These are phyloP conservation scores for Oryzias sinensis DNA, from an alignment of 2,797 vertebrate species.

Conservation along the genomic window DNA sequence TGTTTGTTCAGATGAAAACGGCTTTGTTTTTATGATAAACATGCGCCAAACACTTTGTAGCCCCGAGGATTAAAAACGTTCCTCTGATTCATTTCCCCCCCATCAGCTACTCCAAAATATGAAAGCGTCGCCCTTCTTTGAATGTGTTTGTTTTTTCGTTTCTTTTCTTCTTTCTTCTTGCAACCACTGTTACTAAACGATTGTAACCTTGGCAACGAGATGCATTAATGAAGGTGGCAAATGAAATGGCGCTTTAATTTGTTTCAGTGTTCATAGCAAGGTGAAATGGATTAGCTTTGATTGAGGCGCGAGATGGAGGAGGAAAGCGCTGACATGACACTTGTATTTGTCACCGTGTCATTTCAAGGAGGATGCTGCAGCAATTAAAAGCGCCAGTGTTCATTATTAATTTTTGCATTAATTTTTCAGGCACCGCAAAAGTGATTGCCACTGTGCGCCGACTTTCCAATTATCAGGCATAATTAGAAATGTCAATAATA, in stretches of 20 bases:
- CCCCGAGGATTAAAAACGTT: constrained; percentile 58
- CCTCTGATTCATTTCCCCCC: constrained; percentile 59
- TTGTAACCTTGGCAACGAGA: constrained; percentile 78
- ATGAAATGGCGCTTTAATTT: constrained; percentile 80
- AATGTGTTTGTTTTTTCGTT: constrained; percentile 66
- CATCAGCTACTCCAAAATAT: constrained; percentile 47
- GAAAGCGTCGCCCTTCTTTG: constrained; percentile 59
- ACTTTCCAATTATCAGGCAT: constrained; percentile 80
- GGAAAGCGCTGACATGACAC: constrained; percentile 79
- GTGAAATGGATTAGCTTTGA: constrained; percentile 80
- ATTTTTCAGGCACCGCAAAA: constrained; percentile 76
- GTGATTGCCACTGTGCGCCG: constrained; percentile 75
- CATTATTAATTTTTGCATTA: constrained; percentile 83
- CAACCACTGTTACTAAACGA: constrained; percentile 67
- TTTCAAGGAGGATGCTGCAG: constrained; percentile 77
- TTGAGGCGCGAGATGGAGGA: constrained; percentile 77
- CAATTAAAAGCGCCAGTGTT: constrained; percentile 80
- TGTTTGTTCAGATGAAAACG: constrained; percentile 57
- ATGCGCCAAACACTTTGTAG: constrained; percentile 56
- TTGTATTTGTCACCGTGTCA: constrained; percentile 82
- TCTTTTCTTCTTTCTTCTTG: too few species aligned
- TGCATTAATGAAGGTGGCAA: constrained; percentile 78
- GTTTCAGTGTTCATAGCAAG: constrained; percentile 70
- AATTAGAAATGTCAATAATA: constrained; percentile 86
- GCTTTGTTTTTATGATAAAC: constrained; percentile 66